Evolutionary conservation across 2,888 invertebrate genomes (phyloP).

Genomic region (Agriopis aurantiaria): DNA sequence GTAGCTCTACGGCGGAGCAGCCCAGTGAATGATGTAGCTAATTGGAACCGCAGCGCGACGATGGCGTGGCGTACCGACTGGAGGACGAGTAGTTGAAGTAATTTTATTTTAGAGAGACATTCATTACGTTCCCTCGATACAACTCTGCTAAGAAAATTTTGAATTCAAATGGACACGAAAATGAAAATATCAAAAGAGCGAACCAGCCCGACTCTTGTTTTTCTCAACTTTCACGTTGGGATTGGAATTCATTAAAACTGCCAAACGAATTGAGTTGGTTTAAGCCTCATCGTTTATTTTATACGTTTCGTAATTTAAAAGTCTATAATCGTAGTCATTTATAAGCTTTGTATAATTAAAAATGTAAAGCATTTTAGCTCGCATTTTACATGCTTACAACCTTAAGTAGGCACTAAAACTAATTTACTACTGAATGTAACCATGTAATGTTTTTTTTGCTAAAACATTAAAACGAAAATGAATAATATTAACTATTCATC

Average conservation of each 20-base stretch:
- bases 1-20: too few relatives aligned
- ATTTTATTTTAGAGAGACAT: too few relatives aligned
- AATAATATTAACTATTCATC: too few relatives aligned
- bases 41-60: too few relatives aligned
- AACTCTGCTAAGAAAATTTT: conserved; percentile 13
- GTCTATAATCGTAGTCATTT: neutral
- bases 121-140: neutral
- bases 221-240: conserved; percentile 29
- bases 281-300: conserved; percentile 23
- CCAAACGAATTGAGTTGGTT: conserved; percentile 16
- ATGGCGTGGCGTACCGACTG: too few relatives aligned
- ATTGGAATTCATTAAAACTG: conserved; percentile 31
- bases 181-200: conserved; percentile 30
- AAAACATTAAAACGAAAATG: too few relatives aligned
- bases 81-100: too few relatives aligned
- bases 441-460: too few relatives aligned
- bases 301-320: conserved; percentile 14
- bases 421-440: too few relatives aligned
- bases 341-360: conserved; percentile 1
- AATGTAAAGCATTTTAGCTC: neutral
- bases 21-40: too few relatives aligned
- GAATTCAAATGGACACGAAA: conserved; percentile 31
- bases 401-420: neutral
- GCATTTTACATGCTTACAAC: neutral
- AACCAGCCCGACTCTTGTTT: conserved; percentile 19